Evolutionary conservation across 2,113 vertebrate species (phyloP), one percentile per base, ranked within the genome.

Genomic region (Meleagris gallopavo): DNA sequence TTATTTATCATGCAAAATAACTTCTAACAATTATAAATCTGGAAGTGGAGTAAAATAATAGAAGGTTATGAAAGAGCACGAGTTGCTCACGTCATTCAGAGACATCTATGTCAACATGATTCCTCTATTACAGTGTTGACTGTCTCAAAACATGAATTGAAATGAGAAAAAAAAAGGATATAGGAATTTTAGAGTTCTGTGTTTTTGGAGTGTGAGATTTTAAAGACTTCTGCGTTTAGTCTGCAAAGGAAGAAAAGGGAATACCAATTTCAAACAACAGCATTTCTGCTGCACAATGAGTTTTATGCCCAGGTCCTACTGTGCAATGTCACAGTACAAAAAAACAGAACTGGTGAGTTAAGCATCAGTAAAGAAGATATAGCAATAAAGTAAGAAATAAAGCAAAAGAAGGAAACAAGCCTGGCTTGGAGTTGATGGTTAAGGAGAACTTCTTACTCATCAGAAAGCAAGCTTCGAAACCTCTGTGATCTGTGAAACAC

Each of bases 401-500:
- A 67, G 57, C 38, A 30, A 83, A 83, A 72, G 36, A 38, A 73
- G 67, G 27, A 52, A 89, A 40, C 32, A 81, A 73, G 45, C 46
- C 65, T 88, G 62, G 2, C 72, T 77, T 3, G 38, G 38, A 36
- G 70, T 55, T 86, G 86, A 5, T 48, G 61, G 25, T 19, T 48
- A 17, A 34, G 81, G 43, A 83, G 61, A 92, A 48, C 19, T 29
- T 67, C 94, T 52, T 69, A 70, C 73, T 92, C 66, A 78, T 52
- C 86, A 93, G 80, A 90, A 74, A 71, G 72, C 16, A 5, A 67
- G 43, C 70, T 90, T 27, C 84, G 90, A 86, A 86, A 69, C 16
- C 30, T 4, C 80, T 83, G 45, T 72, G 86, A 84, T 82, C 65
- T 93, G 83, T 74, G 86, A 92, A 92, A 88, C 88, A 29, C 88